Conservation (phyloP, 2,113 vertebrate genomes). For the Pheucticus melanocephalus region DNA sequence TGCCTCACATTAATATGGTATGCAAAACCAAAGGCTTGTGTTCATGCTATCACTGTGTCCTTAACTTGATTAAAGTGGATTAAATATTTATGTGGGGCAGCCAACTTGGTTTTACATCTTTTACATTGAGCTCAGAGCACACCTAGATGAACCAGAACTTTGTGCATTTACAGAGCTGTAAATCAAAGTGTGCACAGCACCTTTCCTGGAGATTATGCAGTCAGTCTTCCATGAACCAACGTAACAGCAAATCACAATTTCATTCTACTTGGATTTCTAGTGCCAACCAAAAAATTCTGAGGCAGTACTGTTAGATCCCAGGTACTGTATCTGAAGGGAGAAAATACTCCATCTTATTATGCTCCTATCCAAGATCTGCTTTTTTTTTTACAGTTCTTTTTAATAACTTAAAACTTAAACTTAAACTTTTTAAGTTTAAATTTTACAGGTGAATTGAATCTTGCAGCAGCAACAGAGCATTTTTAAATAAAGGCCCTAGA, state of each 20-base stretch:
- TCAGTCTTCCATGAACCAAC: background rate
- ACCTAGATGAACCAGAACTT: background rate
- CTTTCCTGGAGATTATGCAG: background rate
- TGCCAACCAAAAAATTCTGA: background rate
- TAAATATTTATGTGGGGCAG: background rate
- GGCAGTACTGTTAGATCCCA: background rate
- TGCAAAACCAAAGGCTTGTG: background rate
- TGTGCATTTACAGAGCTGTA: background rate
- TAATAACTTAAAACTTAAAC: too few species aligned
- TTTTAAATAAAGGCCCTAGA: background rate
- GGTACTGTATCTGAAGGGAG: background rate
- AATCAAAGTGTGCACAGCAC: background rate
- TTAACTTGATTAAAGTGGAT: background rate
- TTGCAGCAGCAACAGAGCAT: background rate
- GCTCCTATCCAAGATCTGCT: background rate
- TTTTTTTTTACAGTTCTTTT: background rate
- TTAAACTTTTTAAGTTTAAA: too few species aligned
- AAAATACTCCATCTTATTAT: background rate
- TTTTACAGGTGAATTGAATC: background rate
- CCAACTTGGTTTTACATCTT: background rate
- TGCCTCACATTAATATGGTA: background rate
- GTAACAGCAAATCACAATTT: background rate
- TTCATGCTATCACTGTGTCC: background rate
- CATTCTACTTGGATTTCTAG: background rate
- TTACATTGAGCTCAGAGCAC: background rate